These are phyloP conservation scores for Euclidia mi DNA, from an alignment of 2,888 invertebrate species.

Conservation along the genomic window DNA sequence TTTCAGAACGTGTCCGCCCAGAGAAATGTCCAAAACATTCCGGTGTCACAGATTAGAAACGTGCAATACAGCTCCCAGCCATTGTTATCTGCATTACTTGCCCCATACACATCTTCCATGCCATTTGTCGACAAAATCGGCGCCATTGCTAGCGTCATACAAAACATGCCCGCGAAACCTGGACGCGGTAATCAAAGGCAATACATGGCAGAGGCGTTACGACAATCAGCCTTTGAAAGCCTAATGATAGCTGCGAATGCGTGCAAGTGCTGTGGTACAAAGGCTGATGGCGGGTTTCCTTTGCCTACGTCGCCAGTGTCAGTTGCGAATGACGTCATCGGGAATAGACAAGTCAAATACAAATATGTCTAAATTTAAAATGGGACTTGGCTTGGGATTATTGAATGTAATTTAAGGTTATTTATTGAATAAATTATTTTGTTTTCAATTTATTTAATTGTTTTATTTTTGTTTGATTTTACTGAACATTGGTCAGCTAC, in stretches of 20 bases:
- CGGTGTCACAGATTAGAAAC: slow-evolving; percentile 22
- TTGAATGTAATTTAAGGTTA: slow-evolving; percentile 3
- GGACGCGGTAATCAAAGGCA: slow-evolving; percentile 47
- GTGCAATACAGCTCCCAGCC: slow-evolving; percentile 17
- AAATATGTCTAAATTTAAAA: slow-evolving; percentile 19
- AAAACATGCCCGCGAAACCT: slow-evolving; percentile 52
- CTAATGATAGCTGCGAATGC: slow-evolving; percentile 59
- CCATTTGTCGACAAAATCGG: slow-evolving; percentile 56
- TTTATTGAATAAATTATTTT: slow-evolving; percentile 16
- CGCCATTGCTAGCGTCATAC: slow-evolving; percentile 52
- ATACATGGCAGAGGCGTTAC: slow-evolving; percentile 61
- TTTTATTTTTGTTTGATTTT: slow-evolving; percentile 10
- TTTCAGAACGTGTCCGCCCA: slow-evolving; percentile 39
- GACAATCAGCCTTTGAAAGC: slow-evolving; percentile 64
- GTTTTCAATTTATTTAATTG: background rate
- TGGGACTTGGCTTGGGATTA: background rate
- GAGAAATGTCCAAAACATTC: slow-evolving; percentile 14
- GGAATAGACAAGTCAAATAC: slow-evolving; percentile 30
- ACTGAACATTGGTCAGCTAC: too few relatives aligned
- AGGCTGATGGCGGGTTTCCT: slow-evolving; percentile 19
- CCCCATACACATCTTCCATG: slow-evolving; percentile 34
- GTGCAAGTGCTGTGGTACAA: slow-evolving; percentile 28
- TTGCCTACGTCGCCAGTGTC: slow-evolving; percentile 24
- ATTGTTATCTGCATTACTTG: slow-evolving; percentile 22
- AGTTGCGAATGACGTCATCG: slow-evolving; percentile 21